Evolutionary conservation across 2,888 invertebrate genomes (phyloP), one percentile per base, ranked within the genome.

Genomic region (Tipula confusa): DNA sequence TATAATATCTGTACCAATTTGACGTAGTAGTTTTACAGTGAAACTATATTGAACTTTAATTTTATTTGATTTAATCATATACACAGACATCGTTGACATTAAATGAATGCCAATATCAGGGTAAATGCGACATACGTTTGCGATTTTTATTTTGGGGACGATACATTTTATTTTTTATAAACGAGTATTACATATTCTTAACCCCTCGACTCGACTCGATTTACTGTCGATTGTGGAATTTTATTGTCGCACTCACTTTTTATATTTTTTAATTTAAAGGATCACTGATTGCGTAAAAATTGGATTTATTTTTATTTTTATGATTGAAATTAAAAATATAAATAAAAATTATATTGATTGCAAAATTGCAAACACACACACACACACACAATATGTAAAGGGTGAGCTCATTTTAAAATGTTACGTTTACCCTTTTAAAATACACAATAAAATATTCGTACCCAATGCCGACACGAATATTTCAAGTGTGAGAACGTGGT

Each of bases 41-140:
- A 64, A 64, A 64, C 64, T 64, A 64, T n/a, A n/a, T 64, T 64
- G 64, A 64, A 64, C 64, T 64, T 64, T 64, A 64, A 64, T 64
- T 64, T 64, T 64, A 64, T 64, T 18, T 64, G 64, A 64, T 64
- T 64, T 64, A 64, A 24, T 64, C 64, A 64, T 24, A 64, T 24
- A 64, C 24, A 48, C 18, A 33, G 11, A 48, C 18, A 9, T 43
- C 64, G 64, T 24, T 11, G 24, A 6, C 33, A 33, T 64, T 64
- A 64, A 64, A n/a, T n/a, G n/a, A 64, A 64, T 64, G 64, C 24
- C 64, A 64, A 64, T 64, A 64, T 64, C 64, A 64, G 64, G 64
- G 64, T 43, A 11, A 3, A 43, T n/a, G 13, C 38, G 38, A 43
- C 15, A 43, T 43, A 64, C n/a, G 24, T 24, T 24, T 64, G 9